Percentiles rank a stretch among this genome's conserved stretches.
These are phyloP conservation scores for Metaphire vulgaris DNA, from an alignment of 1,140 invertebrate genomes.

Conservation along the genomic window DNA sequence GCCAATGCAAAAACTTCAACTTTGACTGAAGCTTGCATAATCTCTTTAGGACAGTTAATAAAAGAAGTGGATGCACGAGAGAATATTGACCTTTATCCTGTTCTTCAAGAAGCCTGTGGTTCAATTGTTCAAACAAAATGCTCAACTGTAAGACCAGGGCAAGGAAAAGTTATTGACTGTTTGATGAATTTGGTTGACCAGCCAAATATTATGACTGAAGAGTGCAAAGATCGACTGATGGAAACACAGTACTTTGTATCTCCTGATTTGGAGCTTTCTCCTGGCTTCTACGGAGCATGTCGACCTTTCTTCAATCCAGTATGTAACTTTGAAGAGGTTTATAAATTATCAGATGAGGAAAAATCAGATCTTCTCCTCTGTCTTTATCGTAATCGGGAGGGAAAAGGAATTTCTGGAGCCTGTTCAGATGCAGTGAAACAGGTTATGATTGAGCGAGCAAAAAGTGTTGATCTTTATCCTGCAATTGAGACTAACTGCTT, in stretches of 20 bases:
- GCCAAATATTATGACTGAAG: conserved; percentile 67
- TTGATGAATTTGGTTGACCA: conserved; percentile 84
- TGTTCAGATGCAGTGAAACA: conserved; percentile 77
- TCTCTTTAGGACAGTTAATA: no score
- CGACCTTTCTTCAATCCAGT: no score
- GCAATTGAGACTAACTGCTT: conserved; percentile 87
- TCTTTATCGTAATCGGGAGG: background rate
- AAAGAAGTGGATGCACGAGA: conserved; percentile 62
- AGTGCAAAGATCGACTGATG: conserved; percentile 81
- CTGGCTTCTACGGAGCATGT: no score
- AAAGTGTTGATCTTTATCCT: conserved; percentile 84
- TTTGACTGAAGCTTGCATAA: no score
- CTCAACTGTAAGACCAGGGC: conserved; percentile 70
- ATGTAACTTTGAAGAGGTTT: no score
- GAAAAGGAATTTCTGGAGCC: no score
- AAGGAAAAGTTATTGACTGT: conserved; percentile 80
- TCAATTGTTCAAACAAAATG: conserved; percentile 71
- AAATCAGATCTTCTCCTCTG: background rate
- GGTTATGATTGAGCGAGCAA: conserved; percentile 83
- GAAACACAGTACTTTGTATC: conserved; percentile 97
- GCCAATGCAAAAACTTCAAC: no score
- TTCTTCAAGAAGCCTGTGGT: conserved; percentile 55
- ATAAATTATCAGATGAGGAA: no score
- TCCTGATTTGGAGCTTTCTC: conserved; percentile 85
- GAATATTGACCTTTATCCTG: conserved; percentile 58